Evolutionary conservation across 2,797 vertebrate species (phyloP).

Genomic region (Aphelocoma californica): DNA sequence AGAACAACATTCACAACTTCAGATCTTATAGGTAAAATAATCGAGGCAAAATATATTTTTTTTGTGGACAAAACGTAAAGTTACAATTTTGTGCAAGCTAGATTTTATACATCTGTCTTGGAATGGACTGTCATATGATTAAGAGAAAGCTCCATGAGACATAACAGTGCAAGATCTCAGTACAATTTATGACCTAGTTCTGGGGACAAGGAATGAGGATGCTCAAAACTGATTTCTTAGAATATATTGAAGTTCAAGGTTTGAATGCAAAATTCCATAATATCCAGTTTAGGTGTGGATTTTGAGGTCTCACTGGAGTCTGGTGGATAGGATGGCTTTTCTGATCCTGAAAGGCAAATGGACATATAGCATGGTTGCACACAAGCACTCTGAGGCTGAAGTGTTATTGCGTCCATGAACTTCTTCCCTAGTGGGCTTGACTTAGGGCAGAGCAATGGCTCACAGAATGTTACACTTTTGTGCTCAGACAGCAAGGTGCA

Average conservation of each 20-base stretch:
- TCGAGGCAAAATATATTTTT: not conserved
- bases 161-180: not conserved
- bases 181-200: not conserved
- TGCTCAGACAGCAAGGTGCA: fast-evolving
- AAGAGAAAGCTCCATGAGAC: not conserved
- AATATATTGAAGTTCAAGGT: not conserved
- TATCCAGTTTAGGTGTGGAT: not conserved
- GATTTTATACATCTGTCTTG: not conserved
- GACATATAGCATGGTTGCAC: too few relatives aligned
- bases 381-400: fast-evolving
- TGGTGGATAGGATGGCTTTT: not conserved
- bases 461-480: not conserved
- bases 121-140: not conserved
- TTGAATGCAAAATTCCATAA: not conserved
- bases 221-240: not conserved
- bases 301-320: not conserved
- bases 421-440: not conserved
- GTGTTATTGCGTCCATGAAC: not conserved
- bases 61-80: not conserved
- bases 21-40: not conserved
- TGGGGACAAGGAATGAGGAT: not conserved
- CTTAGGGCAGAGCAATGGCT: not conserved
- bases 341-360: not conserved
- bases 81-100: not conserved
- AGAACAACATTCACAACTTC: not conserved